These are phyloP conservation scores for Panagrolaimus sp. DNA, from an alignment of 1,140 invertebrate species.

Conservation along the genomic window DNA sequence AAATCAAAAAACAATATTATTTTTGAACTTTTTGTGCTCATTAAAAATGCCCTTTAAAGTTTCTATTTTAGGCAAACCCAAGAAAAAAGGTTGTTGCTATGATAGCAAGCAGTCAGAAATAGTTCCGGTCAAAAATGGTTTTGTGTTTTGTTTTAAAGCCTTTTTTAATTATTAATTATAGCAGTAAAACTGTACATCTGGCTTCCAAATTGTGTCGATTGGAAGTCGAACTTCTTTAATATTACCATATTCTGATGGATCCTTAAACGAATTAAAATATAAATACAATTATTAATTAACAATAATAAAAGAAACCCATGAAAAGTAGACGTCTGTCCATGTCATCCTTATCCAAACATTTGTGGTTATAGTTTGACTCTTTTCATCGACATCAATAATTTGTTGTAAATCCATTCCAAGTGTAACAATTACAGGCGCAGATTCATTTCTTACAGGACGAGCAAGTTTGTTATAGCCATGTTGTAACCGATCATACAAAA, in stretches of 20 bases:
- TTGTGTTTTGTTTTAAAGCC: too few species aligned
- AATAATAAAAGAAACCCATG: not conserved
- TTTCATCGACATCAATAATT: conserved; percentile 63
- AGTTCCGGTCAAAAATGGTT: too few species aligned
- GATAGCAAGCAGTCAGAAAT: too few species aligned
- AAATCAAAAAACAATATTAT: too few species aligned
- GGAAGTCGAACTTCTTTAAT: conserved; percentile 90
- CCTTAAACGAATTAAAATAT: conserved; percentile 66
- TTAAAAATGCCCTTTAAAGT: too few species aligned
- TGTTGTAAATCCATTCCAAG: conserved; percentile 66
- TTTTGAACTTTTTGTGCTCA: too few species aligned
- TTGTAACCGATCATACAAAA: conserved; percentile 63
- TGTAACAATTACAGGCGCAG: conserved; percentile 62
- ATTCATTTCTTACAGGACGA: conserved; percentile 64
- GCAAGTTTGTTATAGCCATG: conserved; percentile 64
- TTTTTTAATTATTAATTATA: not conserved
- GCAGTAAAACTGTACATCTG: conserved; percentile 82
- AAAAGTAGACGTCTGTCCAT: conserved; percentile 25
- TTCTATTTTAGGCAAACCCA: too few species aligned
- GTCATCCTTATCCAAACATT: conserved; percentile 67
- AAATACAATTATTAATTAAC: too few species aligned
- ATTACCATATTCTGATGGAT: conserved; percentile 86
- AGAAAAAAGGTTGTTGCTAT: too few species aligned
- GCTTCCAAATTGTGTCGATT: conserved; percentile 92
- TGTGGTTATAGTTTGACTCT: conserved; percentile 66